Conservation (phyloP, 2,797 vertebrate species). For the Trematomus bernacchii region DNA sequence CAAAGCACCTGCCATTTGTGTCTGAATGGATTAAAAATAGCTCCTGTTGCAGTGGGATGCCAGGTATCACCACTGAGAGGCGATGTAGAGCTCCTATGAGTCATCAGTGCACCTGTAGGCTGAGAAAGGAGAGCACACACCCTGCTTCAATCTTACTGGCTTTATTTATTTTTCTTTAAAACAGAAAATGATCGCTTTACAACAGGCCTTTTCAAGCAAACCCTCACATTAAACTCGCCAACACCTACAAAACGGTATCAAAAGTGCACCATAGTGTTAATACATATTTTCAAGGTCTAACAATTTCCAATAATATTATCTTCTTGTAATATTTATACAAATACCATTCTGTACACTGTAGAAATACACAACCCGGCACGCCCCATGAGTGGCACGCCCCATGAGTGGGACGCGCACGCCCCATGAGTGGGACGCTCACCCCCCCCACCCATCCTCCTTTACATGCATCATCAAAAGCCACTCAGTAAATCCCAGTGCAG, state of each 20-base stretch:
- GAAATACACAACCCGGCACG: conserved; percentile 88
- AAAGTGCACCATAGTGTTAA: conserved; percentile 93
- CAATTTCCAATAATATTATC: conserved; percentile 85
- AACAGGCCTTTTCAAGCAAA: conserved; percentile 90
- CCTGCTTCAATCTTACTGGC: conserved; percentile 72
- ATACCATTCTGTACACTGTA: conserved; percentile 94
- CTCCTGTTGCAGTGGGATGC: conserved; percentile 59
- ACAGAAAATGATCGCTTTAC: conserved; percentile 91
- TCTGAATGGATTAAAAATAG: conserved; percentile 66
- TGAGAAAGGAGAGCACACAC: conserved; percentile 42
- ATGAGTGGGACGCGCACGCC: conserved; percentile 77
- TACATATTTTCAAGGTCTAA: conserved; percentile 86
- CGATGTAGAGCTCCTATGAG: conserved; percentile 72
- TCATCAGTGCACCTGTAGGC: conserved; percentile 75
- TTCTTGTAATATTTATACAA: conserved; percentile 91
- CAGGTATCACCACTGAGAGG: conserved; percentile 51
- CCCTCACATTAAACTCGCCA: conserved; percentile 89
- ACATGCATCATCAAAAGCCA: conserved; percentile 59
- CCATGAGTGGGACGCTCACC: conserved; percentile 74
- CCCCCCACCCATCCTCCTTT: conserved; percentile 50
- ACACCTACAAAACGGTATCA: conserved; percentile 94
- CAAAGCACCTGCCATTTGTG: conserved; percentile 22
- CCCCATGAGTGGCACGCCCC: conserved; percentile 81
- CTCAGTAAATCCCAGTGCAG: conserved; percentile 62
- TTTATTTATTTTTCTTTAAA: conserved; percentile 92